These are phyloP conservation scores for Anguilla megastoma DNA, from an alignment of 2,797 vertebrate species.

Conservation along the genomic window DNA sequence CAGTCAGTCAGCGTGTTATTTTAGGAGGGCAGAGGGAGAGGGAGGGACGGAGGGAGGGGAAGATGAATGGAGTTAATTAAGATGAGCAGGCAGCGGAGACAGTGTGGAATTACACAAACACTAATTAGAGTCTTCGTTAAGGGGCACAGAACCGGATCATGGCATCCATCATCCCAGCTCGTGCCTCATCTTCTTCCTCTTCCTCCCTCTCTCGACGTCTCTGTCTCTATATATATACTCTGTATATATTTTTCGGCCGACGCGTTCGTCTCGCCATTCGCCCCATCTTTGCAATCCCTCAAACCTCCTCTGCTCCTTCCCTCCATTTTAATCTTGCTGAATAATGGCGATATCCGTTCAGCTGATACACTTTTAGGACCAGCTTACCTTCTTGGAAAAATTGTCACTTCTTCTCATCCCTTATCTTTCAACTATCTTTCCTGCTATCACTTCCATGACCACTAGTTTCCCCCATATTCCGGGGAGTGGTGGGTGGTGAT, in stretches of 20 bases:
- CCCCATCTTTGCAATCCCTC: slow-evolving; percentile 21
- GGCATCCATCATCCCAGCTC: slow-evolving; percentile 70
- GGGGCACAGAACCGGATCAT: slow-evolving; percentile 76
- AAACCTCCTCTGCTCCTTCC: slow-evolving; percentile 30
- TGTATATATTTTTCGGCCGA: not conserved
- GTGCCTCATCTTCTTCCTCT: slow-evolving; percentile 9
- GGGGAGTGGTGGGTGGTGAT: slow-evolving; percentile 21
- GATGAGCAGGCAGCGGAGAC: slow-evolving; percentile 81
- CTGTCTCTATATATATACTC: slow-evolving; percentile 33
- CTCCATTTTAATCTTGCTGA: slow-evolving; percentile 5
- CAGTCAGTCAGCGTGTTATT: slow-evolving; percentile 77
- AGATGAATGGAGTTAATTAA: slow-evolving; percentile 87
- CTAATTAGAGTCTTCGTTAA: slow-evolving; percentile 84
- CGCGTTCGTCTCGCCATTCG: slow-evolving; percentile 18
- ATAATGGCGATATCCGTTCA: not conserved
- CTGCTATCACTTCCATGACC: not conserved
- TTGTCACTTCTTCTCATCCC: not conserved
- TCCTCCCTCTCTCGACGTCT: slow-evolving; percentile 59
- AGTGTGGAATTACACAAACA: slow-evolving; percentile 85
- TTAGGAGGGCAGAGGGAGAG: slow-evolving; percentile 65
- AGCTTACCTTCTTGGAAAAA: not conserved
- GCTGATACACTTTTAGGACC: not conserved
- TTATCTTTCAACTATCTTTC: not conserved
- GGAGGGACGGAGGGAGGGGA: slow-evolving; percentile 67
- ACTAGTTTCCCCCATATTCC: slow-evolving; percentile 21